Evolutionary conservation across 1,140 invertebrate genomes (phyloP).

Genomic region (Listronotus oregonensis): DNA sequence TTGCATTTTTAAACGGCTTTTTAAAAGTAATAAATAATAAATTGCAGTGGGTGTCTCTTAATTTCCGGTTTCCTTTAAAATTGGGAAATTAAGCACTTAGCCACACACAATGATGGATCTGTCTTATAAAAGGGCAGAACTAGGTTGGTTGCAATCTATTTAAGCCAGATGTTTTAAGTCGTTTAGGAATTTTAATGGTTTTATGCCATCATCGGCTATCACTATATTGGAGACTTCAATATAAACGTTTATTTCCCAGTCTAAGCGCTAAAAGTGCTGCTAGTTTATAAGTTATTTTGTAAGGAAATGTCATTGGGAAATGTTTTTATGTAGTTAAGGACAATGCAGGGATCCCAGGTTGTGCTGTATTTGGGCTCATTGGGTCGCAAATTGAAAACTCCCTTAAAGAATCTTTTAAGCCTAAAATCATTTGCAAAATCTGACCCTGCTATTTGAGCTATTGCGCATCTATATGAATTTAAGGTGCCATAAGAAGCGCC

Average conservation of each 20-base stretch:
- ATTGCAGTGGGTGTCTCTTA: neutral
- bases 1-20: too few species aligned
- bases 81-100: neutral
- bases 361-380: slow-evolving; percentile 12
- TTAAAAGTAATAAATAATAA: too few species aligned
- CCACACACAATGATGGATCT: slow-evolving; percentile 7
- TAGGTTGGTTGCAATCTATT: slow-evolving; percentile 14
- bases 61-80: neutral
- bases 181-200: slow-evolving; percentile 20
- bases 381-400: slow-evolving; percentile 14
- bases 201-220: neutral
- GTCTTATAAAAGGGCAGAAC: slow-evolving; percentile 19
- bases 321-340: slow-evolving; percentile 11
- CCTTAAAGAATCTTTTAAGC: slow-evolving; percentile 26
- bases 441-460: slow-evolving; percentile 5
- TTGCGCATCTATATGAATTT: slow-evolving; percentile 8
- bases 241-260: slow-evolving; percentile 23
- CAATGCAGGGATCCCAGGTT: slow-evolving; percentile 17
- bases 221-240: slow-evolving; percentile 14
- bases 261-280: slow-evolving; percentile 14
- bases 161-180: slow-evolving; percentile 22
- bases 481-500: slow-evolving; percentile 17
- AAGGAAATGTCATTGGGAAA: neutral
- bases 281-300: slow-evolving; percentile 17
- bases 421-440: neutral